Evolutionary conservation across 2,113 vertebrate species (phyloP).

Genomic region (Hippocampus abdominalis): DNA sequence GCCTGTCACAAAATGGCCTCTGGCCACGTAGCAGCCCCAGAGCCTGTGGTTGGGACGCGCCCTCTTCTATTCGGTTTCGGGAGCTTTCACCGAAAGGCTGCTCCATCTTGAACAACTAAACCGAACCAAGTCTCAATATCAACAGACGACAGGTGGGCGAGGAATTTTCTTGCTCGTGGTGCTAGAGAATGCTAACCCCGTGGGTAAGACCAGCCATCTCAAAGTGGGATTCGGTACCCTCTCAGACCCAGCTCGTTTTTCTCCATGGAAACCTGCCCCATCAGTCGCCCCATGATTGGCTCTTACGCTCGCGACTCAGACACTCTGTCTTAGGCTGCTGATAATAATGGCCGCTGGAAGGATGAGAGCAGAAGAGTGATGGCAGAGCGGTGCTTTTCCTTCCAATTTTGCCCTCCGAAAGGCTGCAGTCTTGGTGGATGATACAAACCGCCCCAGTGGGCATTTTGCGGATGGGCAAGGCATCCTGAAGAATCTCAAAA

Average conservation of each 20-base stretch:
- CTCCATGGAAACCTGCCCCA: conserved; percentile 67
- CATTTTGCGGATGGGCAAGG: conserved; percentile 2
- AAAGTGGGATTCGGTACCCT: conserved; percentile 44
- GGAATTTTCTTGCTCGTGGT: conserved; percentile 37
- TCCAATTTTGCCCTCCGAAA: conserved; percentile 43
- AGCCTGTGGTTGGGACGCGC: too few species aligned
- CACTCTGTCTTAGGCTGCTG: conserved; percentile 59
- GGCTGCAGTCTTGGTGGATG: conserved; percentile 22
- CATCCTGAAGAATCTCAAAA: neutral
- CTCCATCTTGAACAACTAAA: too few species aligned
- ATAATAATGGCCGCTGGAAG: conserved; percentile 52
- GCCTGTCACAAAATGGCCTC: too few species aligned
- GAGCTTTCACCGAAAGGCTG: too few species aligned
- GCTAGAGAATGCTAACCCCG: conserved; percentile 49
- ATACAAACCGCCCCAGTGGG: conserved; percentile 1
- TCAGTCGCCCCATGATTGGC: conserved; percentile 55
- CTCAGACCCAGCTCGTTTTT: conserved; percentile 29
- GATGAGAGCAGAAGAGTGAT: conserved; percentile 49
- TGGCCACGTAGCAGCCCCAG: too few species aligned
- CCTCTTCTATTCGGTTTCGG: too few species aligned
- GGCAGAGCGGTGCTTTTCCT: conserved; percentile 35
- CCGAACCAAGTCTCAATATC: neutral
- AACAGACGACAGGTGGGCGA: conserved; percentile 10
- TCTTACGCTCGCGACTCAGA: conserved; percentile 53
- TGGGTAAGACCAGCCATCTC: conserved; percentile 44